These are phyloP conservation scores for Sphinx pinastri DNA, from an alignment of 2,888 invertebrate genomes.

Conservation along the genomic window DNA sequence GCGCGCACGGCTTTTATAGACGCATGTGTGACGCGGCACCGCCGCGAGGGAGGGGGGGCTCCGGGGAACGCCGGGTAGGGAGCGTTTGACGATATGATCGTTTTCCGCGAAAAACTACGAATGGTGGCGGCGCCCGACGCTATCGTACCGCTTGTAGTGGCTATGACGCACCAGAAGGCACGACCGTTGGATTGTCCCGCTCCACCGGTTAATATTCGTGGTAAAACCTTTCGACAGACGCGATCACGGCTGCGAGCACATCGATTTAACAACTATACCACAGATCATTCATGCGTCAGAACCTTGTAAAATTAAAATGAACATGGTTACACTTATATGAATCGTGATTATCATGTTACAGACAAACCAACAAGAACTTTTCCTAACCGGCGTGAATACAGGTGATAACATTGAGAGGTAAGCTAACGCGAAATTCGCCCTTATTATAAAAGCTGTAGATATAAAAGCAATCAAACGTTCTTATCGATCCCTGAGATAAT, in stretches of 20 bases:
- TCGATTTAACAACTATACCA: conserved; percentile 27
- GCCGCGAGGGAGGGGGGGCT: conserved; percentile 48
- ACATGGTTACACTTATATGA: conserved; percentile 26
- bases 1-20: conserved; percentile 77
- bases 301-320: conserved; percentile 29
- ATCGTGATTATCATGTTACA: conserved; percentile 18
- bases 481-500: conserved; percentile 67
- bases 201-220: conserved; percentile 42
- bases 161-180: conserved; percentile 70
- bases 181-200: conserved; percentile 68
- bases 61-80: conserved; percentile 40
- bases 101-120: conserved; percentile 81
- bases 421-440: conserved; percentile 44
- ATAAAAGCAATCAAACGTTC: conserved; percentile 46
- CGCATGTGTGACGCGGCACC: conserved; percentile 70
- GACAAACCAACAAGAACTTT: conserved; percentile 20
- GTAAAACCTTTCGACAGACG: conserved; percentile 42
- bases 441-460: conserved; percentile 46
- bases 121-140: conserved; percentile 60
- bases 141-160: conserved; percentile 60
- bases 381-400: conserved; percentile 23
- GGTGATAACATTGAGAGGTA: conserved; percentile 29
- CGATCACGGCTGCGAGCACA: conserved; percentile 59
- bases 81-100: conserved; percentile 68
- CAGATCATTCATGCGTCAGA: conserved; percentile 41